Conservation (phyloP, 2,113 vertebrate species). For the Eptesicus fuscus region DNA sequence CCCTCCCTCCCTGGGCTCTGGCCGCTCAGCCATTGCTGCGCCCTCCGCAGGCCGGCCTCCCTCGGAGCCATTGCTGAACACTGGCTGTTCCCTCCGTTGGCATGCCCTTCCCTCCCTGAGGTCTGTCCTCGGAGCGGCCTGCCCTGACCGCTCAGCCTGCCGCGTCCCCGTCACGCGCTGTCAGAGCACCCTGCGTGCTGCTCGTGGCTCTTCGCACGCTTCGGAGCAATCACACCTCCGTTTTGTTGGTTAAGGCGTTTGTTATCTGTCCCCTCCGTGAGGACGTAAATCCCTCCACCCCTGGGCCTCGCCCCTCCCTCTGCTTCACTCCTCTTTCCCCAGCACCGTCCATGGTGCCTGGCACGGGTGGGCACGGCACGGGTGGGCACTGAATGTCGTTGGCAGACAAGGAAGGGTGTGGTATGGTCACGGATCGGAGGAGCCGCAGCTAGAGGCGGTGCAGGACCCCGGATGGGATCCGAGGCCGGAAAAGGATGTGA, state of each 20-base stretch:
- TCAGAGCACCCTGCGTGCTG: not conserved
- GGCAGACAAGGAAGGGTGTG: not conserved
- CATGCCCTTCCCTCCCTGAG: not conserved
- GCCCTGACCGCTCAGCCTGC: not conserved
- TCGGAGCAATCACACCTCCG: not conserved
- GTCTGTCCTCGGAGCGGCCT: not conserved
- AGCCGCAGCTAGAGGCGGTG: not conserved
- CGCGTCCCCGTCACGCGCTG: rapidly evolving
- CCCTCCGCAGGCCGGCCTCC: rapidly evolving
- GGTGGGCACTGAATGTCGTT: not conserved
- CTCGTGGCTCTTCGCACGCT: rapidly evolving
- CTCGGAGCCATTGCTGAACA: not conserved
- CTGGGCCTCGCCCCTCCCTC: not conserved
- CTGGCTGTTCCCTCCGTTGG: not conserved
- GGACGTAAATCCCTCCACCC: not conserved
- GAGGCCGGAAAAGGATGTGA: not conserved
- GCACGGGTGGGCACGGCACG: not conserved
- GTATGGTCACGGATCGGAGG: not conserved
- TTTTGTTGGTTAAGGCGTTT: not conserved
- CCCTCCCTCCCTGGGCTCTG: not conserved
- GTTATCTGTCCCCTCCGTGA: rapidly evolving
- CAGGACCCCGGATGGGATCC: not conserved
- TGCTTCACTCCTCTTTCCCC: not conserved
- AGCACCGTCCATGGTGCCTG: not conserved
- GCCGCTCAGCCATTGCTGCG: rapidly evolving